Evolutionary conservation across 2,888 invertebrate genomes (phyloP).

Genomic region (Agonum fuliginosum): DNA sequence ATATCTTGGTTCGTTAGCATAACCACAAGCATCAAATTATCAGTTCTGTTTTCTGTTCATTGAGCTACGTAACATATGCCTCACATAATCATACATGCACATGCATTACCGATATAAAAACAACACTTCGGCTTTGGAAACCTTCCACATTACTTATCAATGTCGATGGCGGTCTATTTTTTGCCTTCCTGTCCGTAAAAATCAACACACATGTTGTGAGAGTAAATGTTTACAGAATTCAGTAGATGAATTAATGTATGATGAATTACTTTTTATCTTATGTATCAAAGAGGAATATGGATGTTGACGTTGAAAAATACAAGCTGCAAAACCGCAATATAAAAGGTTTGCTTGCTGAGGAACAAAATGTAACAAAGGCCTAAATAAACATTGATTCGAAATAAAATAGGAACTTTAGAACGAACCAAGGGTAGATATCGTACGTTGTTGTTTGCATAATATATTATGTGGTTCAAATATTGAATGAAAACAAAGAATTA

Average conservation of each 20-base stretch:
- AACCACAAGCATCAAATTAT: constrained; percentile 18
- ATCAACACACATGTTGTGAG: constrained; percentile 18
- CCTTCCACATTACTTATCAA: constrained; percentile 1
- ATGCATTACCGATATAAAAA: not conserved
- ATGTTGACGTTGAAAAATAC: no score
- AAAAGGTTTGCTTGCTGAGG: no score
- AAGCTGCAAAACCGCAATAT: no score
- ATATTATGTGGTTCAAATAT: no score
- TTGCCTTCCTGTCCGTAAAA: constrained; percentile 5
- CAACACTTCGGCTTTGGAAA: not conserved
- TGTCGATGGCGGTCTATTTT: not conserved
- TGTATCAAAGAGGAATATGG: not conserved
- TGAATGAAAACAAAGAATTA: no score
- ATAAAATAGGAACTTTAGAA: no score
- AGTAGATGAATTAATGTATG: constrained; percentile 4
- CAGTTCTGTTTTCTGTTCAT: not conserved
- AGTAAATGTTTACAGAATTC: constrained; percentile 20
- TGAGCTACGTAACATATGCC: not conserved
- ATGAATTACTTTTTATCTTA: constrained; percentile 27
- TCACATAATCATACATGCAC: not conserved
- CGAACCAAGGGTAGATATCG: no score
- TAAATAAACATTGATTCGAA: no score
- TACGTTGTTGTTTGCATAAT: no score
- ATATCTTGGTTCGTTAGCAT: no score
- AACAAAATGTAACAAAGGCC: no score